Conservation (phyloP, 2,797 vertebrate genomes). For the Borostomias antarcticus region DNA sequence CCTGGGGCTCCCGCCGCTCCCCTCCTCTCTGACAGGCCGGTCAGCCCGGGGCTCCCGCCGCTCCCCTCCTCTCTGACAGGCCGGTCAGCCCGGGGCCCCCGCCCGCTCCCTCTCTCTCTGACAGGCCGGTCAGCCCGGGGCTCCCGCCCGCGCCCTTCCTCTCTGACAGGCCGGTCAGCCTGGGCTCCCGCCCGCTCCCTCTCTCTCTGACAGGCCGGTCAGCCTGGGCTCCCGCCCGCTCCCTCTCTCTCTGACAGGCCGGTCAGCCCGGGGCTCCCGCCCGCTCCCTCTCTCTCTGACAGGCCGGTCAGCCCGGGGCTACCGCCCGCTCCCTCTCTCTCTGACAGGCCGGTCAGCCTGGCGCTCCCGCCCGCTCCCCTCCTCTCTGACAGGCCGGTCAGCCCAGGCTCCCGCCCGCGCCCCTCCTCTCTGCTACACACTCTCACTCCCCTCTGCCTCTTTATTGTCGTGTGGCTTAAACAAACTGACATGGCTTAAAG, state of each 20-base stretch:
- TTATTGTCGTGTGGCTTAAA: conserved; percentile 37
- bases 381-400: background rate
- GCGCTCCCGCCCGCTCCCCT: background rate
- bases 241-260: conserved; percentile 21
- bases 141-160: background rate
- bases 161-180: background rate
- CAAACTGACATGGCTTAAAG: conserved; percentile 38
- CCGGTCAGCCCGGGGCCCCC: background rate
- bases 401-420: background rate
- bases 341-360: background rate
- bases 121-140: background rate
- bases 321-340: conserved; percentile 18
- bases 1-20: background rate
- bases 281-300: conserved; percentile 8
- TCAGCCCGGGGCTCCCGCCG: too few species aligned
- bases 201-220: background rate
- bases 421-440: background rate
- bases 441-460: too few species aligned
- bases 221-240: too few species aligned
- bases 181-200: background rate
- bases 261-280: background rate
- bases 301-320: background rate
- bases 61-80: conserved; percentile 11
- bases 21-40: background rate
- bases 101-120: conserved; percentile 20